Evolutionary conservation across 2,888 invertebrate species (phyloP).

Genomic region (Gastrophysa polygoni): DNA sequence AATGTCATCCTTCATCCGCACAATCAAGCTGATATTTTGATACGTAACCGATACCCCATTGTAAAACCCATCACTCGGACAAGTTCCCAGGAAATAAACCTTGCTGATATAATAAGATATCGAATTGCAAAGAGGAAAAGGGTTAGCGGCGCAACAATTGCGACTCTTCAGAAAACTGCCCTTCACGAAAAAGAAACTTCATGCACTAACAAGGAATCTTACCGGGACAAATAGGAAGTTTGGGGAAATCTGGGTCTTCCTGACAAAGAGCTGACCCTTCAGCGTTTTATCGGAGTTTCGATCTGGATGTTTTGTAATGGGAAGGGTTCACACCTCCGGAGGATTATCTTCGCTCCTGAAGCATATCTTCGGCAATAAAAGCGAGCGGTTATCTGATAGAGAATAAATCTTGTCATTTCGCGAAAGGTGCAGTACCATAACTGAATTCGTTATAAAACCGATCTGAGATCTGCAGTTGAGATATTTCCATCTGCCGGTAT

Average conservation of each 20-base stretch:
- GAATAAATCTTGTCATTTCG: slow-evolving; percentile 28
- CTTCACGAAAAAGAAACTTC: not conserved
- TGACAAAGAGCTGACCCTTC: slow-evolving; percentile 7
- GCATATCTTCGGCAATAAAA: slow-evolving; percentile 18
- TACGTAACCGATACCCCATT: slow-evolving; percentile 20
- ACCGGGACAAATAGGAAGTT: slow-evolving; percentile 21
- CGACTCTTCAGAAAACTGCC: not conserved
- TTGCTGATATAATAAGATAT: slow-evolving; percentile 13
- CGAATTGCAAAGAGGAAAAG: slow-evolving; percentile 15
- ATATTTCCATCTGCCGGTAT: not conserved
- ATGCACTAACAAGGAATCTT: not conserved
- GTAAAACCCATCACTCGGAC: not conserved
- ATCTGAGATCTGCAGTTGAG: slow-evolving; percentile 1
- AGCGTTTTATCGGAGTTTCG: slow-evolving; percentile 7
- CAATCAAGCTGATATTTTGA: slow-evolving; percentile 26
- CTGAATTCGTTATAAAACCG: not conserved
- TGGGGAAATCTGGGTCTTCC: slow-evolving; percentile 3
- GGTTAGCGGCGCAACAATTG: slow-evolving; percentile 7
- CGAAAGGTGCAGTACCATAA: slow-evolving; percentile 10
- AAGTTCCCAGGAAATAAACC: slow-evolving; percentile 14
- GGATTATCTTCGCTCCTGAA: slow-evolving; percentile 33
- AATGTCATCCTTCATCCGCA: slow-evolving; percentile 21
- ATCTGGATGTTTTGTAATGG: slow-evolving; percentile 10
- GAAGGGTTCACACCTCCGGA: slow-evolving; percentile 43
- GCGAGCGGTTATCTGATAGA: slow-evolving; percentile 25